Base-by-base conservation (phyloP, 2,113 vertebrate genomes). In the Pycnonotus jocosus region DNA sequence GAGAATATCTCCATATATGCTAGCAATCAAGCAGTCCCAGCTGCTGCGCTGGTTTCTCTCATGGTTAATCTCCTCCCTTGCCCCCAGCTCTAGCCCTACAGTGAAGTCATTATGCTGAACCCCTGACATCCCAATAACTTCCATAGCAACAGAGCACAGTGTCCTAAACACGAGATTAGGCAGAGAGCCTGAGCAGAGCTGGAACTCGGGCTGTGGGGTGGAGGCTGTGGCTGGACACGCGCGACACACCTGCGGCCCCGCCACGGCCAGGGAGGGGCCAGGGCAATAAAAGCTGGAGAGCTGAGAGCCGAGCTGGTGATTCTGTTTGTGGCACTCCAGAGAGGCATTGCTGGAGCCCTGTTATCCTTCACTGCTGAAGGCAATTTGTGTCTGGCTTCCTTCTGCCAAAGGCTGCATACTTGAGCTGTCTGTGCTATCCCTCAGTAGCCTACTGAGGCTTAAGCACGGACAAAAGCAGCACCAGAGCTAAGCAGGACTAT, bases 101-200 rank as follows among this genome's bases (percentile, higher is more conserved):
- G 11, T 45, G 71, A 87, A 95, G 80, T 93, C 78, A 91, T 95
- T 78, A 66, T 64, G 54, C 58, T 92, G 87, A 93, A 42, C 45
- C 38, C 81, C 54, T 81, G 81, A 93, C 86, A 70, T 87, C 81
- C 77, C 89, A 61, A 8, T 48, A 84, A 90, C 95, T 93, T 97
- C 97, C 95, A 97, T 97, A 81, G 97, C 62, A 95, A 97, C 51
- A 47, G 81, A 81, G n/a, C 82, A 96, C 40, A 73, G 89, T 60
- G 68, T 92, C 87, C 96, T 88, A 97, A 98, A 97, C 94, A 96
- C 40, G 70, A 40, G 80, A 83, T 85, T 69, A 95, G 97, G 93
- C 37, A 11, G 12, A 64, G 88, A 62, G 83, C 74, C 94, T 92
- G 95, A 4, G 23, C 76, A 54, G 77, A 86, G 64, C 33, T 94